Conservation (phyloP, 2,797 vertebrate species). For the Arctocebus calabarensis region DNA sequence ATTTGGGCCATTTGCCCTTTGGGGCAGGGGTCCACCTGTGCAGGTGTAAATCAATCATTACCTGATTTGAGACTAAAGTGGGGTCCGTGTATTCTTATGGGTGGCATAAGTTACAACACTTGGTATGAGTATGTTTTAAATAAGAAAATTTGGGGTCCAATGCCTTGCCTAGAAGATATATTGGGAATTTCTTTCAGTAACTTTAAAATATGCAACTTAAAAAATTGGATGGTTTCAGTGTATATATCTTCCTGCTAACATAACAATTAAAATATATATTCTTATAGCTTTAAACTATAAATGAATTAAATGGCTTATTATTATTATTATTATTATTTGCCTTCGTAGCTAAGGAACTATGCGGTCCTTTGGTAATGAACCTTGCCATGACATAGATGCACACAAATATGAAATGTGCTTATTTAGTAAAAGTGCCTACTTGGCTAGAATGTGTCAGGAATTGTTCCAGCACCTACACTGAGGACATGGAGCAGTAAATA, state of each 20-base stretch:
- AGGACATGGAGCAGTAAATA: too few species aligned
- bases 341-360: neutral
- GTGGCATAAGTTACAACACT: too few species aligned
- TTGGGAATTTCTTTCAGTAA: neutral
- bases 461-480: neutral
- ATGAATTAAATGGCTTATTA: neutral
- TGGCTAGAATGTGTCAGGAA: neutral
- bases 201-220: neutral
- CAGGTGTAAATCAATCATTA: too few species aligned
- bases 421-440: neutral
- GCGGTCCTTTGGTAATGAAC: neutral
- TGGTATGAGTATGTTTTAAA: slow-evolving; percentile 26
- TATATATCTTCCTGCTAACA: neutral
- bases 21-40: too few species aligned
- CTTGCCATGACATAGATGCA: neutral
- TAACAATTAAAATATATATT: neutral
- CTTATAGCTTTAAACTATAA: neutral
- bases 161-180: neutral
- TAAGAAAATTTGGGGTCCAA: neutral
- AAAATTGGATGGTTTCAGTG: neutral
- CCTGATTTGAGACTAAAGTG: too few species aligned
- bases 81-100: too few species aligned
- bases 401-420: neutral
- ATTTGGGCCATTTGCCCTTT: too few species aligned
- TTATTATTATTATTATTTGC: neutral